Base-by-base conservation (phyloP, 1,140 invertebrate species). In the fruit fly (Drosophila melanogaster) region DNA sequence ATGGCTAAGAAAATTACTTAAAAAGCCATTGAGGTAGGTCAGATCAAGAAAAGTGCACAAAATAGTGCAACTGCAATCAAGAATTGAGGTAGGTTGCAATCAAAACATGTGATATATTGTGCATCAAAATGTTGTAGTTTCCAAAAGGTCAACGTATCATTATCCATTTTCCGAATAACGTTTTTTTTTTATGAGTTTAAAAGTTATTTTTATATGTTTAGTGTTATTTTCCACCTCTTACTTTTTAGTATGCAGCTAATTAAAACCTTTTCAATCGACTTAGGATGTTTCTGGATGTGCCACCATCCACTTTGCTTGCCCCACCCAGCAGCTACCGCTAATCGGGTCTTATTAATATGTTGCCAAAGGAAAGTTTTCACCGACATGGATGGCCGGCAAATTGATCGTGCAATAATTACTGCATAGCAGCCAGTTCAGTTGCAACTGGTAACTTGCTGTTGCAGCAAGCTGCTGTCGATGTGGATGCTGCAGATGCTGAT, bases 401-500 rank as follows among this genome's bases (percentile, higher is more conserved):
- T 87, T 87, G 83, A 89, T 87, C 84, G 80, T 89, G 84, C 84
- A 89, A 90, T 89, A 89, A 89, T 90, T 89, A 89, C 84, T 90
- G 85, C 84, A 89, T 87, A 87, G 83, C 71, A 81, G 77, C 60
- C 51, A 72, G 79, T 62, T 77, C 73, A 67, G 69, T 62, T 62
- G 60, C 54, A 41, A 67, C 69, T 59, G 56, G 59, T 50, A 22
- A 53, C 61, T 55, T 56, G 47, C 43, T 2, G 49, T 62, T 24
- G 30, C 38, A 33, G 17, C 35, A 8, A 15, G 41, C 57, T 61
- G 62, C 12, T 41, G 56, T 30, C 7, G 30, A 30, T 30, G 26
- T 30, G 26, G 26, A 30, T 30, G 26, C 26, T 30, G 65, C 38
- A 49, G 47, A 15, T 50, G 57, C 3, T 35, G 69, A 37, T 58